Conservation (phyloP, 2,113 vertebrate species). For the Cisticola juncidis region DNA sequence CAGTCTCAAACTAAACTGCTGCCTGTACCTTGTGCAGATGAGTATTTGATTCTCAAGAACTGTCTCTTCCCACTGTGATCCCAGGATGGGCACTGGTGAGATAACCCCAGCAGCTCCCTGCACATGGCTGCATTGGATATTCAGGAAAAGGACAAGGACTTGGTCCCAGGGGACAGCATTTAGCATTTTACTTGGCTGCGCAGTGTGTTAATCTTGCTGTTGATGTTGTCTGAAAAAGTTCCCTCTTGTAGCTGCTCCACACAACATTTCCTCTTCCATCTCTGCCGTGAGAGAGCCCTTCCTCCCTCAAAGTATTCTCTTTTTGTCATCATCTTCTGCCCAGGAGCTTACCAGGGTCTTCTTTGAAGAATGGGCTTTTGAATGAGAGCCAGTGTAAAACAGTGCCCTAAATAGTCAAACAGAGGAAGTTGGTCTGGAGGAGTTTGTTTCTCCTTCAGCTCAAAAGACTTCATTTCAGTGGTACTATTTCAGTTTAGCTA, state of each 20-base stretch:
- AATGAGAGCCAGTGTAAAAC: not conserved
- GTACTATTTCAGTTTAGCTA: not conserved
- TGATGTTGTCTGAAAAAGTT: not conserved
- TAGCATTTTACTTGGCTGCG: not conserved
- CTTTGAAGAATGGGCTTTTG: not conserved
- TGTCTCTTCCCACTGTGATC: not conserved
- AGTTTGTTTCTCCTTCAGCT: not conserved
- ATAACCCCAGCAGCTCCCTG: not conserved
- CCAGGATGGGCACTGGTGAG: not conserved
- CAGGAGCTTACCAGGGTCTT: not conserved
- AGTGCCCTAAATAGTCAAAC: not conserved
- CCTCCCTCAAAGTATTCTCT: not conserved
- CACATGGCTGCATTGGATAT: not conserved
- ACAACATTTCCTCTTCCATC: not conserved
- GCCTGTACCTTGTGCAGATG: rapidly evolving
- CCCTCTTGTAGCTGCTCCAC: not conserved
- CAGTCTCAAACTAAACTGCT: not conserved
- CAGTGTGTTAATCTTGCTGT: not conserved
- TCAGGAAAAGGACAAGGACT: not conserved
- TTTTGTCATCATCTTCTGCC: not conserved
- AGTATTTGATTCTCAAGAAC: not conserved
- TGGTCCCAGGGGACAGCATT: not conserved
- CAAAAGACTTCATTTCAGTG: not conserved
- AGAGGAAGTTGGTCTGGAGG: not conserved
- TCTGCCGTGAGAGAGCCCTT: not conserved